These are phyloP conservation scores for Mesocricetus auratus DNA, from an alignment of 2,113 vertebrate genomes.

Conservation along the genomic window DNA sequence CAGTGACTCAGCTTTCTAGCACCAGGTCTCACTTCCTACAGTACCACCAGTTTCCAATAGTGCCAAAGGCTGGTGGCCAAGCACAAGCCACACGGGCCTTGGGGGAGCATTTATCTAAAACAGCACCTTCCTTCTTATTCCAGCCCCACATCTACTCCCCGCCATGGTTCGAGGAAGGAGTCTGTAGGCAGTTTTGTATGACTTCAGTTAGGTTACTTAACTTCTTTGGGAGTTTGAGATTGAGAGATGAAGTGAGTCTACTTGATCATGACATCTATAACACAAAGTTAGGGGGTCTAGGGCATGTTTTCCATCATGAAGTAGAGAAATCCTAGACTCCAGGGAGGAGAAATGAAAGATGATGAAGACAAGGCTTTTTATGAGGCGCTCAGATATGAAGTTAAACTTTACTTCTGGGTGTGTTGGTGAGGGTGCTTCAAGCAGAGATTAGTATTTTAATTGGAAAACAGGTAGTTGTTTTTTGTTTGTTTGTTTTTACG, in stretches of 20 bases:
- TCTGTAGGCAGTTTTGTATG: not conserved
- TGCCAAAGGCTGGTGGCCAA: not conserved
- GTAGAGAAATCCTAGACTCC: not conserved
- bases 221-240: not conserved
- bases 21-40: not conserved
- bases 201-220: not conserved
- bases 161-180: not conserved
- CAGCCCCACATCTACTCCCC: not conserved
- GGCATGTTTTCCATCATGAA: not conserved
- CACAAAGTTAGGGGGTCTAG: not conserved
- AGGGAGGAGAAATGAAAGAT: not conserved
- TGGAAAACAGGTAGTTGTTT: not conserved
- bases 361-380: not conserved
- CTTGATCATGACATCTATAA: not conserved
- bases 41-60: not conserved
- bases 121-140: not conserved
- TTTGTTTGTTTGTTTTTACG: too few relatives aligned
- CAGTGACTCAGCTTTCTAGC: not conserved
- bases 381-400: not conserved
- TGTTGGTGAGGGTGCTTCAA: not conserved
- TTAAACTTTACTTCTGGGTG: not conserved
- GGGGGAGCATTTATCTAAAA: not conserved
- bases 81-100: not conserved
- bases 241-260: not conserved
- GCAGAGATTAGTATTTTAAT: not conserved